Base-by-base conservation (phyloP, 2,888 invertebrate genomes). In the Pristionchus arcanus region DNA sequence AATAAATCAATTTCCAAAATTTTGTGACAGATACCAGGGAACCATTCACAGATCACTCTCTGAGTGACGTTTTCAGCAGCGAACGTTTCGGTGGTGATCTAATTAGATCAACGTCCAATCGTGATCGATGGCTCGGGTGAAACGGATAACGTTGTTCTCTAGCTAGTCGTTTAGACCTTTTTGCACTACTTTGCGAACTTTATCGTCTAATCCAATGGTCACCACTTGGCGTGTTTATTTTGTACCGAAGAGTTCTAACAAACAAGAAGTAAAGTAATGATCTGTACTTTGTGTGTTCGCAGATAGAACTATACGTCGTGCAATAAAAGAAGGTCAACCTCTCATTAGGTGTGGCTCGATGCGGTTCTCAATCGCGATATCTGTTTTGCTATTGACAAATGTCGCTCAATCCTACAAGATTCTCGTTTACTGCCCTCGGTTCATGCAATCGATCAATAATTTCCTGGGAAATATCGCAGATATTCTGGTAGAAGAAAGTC, bases 371-470 rank as follows among this genome's bases (percentile, higher is more conserved):
- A 5, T 81, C 28, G 49, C n/a, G 16, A 5, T 81, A 5, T 2
- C 1, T 15, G 13, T n/a, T n/a, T n/a, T 81, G 49, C 81, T 49
- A 25, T 81, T 9, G 13, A 19, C 49, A 9, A 42, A 49, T 19
- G 16, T 21, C n/a, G 42, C 49, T 3, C n/a, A 81, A 11, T 81
- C 81, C 4, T 84, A 59, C 84, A 84, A 84, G 59, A 59, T 84
- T 28, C 84, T 84, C 59, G 84, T 84, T 25, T 84, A 59, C 49
- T 42, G 49, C 59, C 34, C 84, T 19, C 55, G 59, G 31, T 59
- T 59, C 21, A 59, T 28, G 55, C 84, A 84, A n/a, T 84, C 84
- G 31, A 31, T 59, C 84, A 84, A 31, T n/a, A 83, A 84, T 55
- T 84, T 55, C 59, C 34, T 84, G 9, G 84, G 84, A 25, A 55